Conservation (phyloP, 1,140 invertebrate species). For the Drosophila yakuba region DNA sequence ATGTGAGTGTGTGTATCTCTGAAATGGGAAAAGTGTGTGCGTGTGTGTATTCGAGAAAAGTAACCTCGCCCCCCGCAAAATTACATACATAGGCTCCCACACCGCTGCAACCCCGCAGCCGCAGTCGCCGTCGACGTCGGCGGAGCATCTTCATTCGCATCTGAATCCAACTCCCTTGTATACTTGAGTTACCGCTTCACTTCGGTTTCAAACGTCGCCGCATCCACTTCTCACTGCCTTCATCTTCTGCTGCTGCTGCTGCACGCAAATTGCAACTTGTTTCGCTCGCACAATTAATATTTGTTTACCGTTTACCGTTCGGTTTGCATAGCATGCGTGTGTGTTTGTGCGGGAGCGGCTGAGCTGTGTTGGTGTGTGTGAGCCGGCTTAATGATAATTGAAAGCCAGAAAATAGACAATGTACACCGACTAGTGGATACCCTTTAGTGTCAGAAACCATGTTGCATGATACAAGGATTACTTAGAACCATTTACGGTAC, state of each 20-base stretch:
- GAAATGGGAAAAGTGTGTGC: conserved; percentile 61
- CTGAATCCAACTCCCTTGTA: conserved; percentile 63
- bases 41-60: conserved; percentile 79
- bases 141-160: conserved; percentile 36
- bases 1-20: conserved; percentile 64
- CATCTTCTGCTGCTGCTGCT: conserved; percentile 6
- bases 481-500: no score
- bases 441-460: neutral
- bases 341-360: conserved; percentile 15
- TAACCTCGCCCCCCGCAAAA: conserved; percentile 54
- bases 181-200: conserved; percentile 79
- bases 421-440: neutral
- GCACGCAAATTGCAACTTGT: conserved; percentile 53
- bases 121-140: conserved; percentile 32
- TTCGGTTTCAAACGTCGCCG: conserved; percentile 67
- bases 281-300: conserved; percentile 44
- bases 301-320: conserved; percentile 74
- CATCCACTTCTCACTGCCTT: conserved; percentile 38
- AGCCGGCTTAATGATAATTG: conserved; percentile 81
- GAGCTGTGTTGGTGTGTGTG: conserved; percentile 7
- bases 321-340: conserved; percentile 3
- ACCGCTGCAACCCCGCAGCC: conserved; percentile 32
- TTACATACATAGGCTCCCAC: conserved; percentile 19
- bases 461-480: neutral
- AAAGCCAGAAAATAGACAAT: conserved; percentile 14